Evolutionary conservation across 2,113 vertebrate species (phyloP).

Genomic region (Apaloderma vittatum): DNA sequence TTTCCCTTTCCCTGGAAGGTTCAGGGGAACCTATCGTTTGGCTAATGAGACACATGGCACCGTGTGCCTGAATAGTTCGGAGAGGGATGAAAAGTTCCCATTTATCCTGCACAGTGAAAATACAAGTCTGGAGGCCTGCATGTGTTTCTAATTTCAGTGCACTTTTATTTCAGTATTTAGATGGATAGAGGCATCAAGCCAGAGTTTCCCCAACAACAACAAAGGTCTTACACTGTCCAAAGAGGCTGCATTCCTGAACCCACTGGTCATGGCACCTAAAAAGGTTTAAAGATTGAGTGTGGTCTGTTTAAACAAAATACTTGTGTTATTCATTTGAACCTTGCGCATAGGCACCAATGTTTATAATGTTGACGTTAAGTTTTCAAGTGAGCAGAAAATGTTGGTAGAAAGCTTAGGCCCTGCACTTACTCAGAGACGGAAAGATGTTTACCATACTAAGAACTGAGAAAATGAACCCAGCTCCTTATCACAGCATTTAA

Average conservation of each 20-base stretch:
- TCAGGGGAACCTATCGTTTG: constrained; percentile 40
- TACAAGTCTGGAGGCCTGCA: constrained; percentile 64
- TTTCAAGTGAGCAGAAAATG: constrained; percentile 50
- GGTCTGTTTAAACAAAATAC: constrained; percentile 46
- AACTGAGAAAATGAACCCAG: background rate
- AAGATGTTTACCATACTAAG: background rate
- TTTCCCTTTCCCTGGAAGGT: constrained; percentile 66
- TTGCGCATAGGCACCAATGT: constrained; percentile 18
- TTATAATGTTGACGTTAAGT: constrained; percentile 22
- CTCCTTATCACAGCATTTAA: background rate
- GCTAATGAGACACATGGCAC: constrained; percentile 45
- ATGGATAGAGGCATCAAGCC: constrained; percentile 72
- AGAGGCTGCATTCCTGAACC: constrained; percentile 62
- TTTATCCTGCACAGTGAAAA: constrained; percentile 69
- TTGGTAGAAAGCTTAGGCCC: constrained; percentile 7
- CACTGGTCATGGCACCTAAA: constrained; percentile 63
- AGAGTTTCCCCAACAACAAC: constrained; percentile 74
- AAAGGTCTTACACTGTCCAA: constrained; percentile 76
- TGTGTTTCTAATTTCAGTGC: constrained; percentile 76
- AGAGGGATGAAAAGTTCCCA: constrained; percentile 68
- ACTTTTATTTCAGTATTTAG: constrained; percentile 72
- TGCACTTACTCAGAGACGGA: background rate
- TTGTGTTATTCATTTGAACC: constrained; percentile 11
- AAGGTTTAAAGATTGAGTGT: constrained; percentile 47
- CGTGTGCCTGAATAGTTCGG: background rate